phyloP scores from a whole-genome alignment of 2,888 invertebrate species.

The Liopterus haemorrhoidalis region DNA sequence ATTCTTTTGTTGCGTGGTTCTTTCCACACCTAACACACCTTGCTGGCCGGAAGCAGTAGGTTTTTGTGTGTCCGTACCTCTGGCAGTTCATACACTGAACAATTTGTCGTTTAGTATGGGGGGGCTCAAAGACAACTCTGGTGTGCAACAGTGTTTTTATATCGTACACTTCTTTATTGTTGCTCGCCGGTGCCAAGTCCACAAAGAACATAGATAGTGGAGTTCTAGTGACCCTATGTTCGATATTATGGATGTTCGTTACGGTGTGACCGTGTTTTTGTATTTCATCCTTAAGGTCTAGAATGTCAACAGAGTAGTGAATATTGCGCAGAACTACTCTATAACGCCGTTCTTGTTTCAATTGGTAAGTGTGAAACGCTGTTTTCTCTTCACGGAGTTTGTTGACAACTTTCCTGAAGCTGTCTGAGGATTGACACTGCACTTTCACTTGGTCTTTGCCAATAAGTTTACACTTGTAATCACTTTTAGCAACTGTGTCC shows the following conservation, averaged over 20 bases:
- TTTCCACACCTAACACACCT: constrained; percentile 28
- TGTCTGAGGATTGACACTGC: constrained; percentile 3
- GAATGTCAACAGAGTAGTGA: constrained; percentile 9
- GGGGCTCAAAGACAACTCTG: constrained; percentile 7
- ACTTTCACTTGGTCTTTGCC: constrained; percentile 8
- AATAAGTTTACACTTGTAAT: too few species aligned
- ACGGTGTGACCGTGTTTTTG: constrained; percentile 11
- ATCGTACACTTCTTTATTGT: constrained; percentile 11
- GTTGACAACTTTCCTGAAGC: constrained; percentile 13
- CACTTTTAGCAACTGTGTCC: too few species aligned
- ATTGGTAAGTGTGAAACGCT: constrained; percentile 13
- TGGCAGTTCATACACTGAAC: constrained; percentile 29
- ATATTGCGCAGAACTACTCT: constrained; percentile 10
- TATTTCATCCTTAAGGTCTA: constrained; percentile 15
- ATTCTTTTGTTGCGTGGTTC: constrained; percentile 22
- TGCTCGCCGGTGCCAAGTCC: background rate
- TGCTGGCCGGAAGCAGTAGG: constrained; percentile 25
- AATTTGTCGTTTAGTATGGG: constrained; percentile 8
- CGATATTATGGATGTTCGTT: constrained; percentile 14
- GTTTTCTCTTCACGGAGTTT: background rate
- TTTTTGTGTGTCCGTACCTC: constrained; percentile 31
- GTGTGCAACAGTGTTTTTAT: constrained; percentile 7
- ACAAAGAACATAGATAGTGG: constrained; percentile 9
- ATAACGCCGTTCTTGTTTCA: constrained; percentile 6
- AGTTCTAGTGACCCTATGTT: constrained; percentile 10